Base-by-base conservation (phyloP, 2,888 invertebrate species). In the Lysandra coridon region DNA sequence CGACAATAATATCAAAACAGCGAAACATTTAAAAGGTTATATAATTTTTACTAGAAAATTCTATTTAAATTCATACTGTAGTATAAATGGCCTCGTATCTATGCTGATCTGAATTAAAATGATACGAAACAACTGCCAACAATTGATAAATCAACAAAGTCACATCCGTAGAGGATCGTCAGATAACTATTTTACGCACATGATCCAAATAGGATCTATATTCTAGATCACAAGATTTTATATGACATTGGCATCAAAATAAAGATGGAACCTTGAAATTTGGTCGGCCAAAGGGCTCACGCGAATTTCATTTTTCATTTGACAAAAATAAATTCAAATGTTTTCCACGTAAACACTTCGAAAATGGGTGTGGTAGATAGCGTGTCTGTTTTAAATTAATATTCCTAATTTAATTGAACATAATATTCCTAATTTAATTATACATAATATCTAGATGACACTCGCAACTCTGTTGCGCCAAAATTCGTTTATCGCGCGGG, bases 121-220 rank as follows among this genome's bases (percentile, higher is more conserved):
- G 88, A 84, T 86, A 87, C 86, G 86, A 83, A 90, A 82, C 89
- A 37, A 87, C 83, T 93, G 92, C 92, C 92, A 92, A 92, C 86
- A 88, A 86, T 87, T 85, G 85, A 76, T 76, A 76, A 76, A 76
- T 76, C 76, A 76, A 76, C 76, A 57, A 76, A 76, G 76, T 76
- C 53, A 33, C 76, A 76, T 76, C 76, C 30, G 53, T 30, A 57
- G 10, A 53, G 76, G 76, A 57, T 57, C 57, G 33, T 57, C 23
- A 53, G 76, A 76, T 76, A 53, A 33, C 53, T 53, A 53, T 76
- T 75, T 75, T 57, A 76, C 49, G 49, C 75, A 49, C 76, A 53
- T 4, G 74, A 76, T 76, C 76, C 53, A 53, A 69, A 69, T 30
- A 37, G 33, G 33, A 17, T 33, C 33, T 33, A 76, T 33, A 49